Evolutionary conservation across 2,113 vertebrate genomes (phyloP), one percentile per base, ranked within the genome.

Genomic region (Urocolius indicus): DNA sequence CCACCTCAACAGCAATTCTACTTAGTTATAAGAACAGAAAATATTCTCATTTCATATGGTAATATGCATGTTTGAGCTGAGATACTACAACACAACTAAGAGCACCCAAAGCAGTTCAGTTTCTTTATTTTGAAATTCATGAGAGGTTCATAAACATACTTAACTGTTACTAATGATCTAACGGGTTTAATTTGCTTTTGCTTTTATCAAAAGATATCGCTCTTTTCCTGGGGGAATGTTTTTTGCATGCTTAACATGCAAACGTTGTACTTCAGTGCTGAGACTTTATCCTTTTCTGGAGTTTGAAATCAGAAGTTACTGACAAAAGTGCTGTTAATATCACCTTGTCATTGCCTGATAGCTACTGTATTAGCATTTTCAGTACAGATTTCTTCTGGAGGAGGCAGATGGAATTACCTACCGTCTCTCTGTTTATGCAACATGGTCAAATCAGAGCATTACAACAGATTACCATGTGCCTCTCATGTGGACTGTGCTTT

Each of bases 401-500:
- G 38, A 93, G 69, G 72, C 75, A 94, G 85, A 81, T 81, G 61
- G 79, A 96, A 87, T 78, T 75, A 93, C 85, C 45, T 41, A n/a
- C n/a, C n/a, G n/a, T 78, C 51, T 52, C 34, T 74, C 73, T 93
- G 32, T 94, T 93, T 81, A 95, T 68, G 48, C 74, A 93, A 68
- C 45, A 87, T 59, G 73, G 76, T 94, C 62, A 94, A 71, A 86
- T 6, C 9, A 54, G n/a, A 89, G 27, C 17, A 23, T 49, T 79
- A 93, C 65, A 81, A 89, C 13, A 71, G 32, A 72, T 74, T 51
- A 72, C 85, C 85, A 43, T 6, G 87, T 71, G 90, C 76, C 92
- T 68, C 79, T 90, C 72, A 26, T 4, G 29, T 27, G 38, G 83
- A 87, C 69, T 1, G 4, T 52, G 69, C 87, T 87, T 61, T n/a